Evolutionary conservation across 64 coral and sea anemone genomes (phyloP), one percentile per base, ranked within the genome.

Genomic region (Montipora capricornis): DNA sequence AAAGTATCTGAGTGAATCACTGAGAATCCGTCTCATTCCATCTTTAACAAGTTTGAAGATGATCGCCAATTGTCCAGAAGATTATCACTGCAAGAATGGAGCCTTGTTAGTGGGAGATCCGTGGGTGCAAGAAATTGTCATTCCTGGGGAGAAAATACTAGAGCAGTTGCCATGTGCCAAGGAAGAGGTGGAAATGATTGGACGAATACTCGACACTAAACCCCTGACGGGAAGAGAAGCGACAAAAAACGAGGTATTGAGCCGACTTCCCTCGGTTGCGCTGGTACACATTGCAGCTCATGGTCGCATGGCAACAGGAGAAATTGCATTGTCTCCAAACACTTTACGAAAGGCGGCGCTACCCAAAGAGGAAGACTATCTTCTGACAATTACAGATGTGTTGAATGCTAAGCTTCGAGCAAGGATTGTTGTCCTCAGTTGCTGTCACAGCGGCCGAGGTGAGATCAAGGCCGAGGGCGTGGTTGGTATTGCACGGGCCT

Each of bases 401-500:
- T 44, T 78, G 37, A 20, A 46, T 9, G 44, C 29, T 70, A 47
- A 61, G 77, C 50, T 90, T 8, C 58, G 64, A 19, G 77, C 89
- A 20, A 59, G 66, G 44, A 26, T 90, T 47, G 77, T 80, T 9
- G 89, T 80, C 24, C 77, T 90, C 11, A 81, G 76, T 22, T 90
- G 75, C 61, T 90, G 89, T 70, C 87, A 76, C 50, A 90, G 89
- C 47, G 89, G 76, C 22, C 53, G 76, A 20, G 77, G 77, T 17
- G 58, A 90, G 8, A 81, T 73, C n/a, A 90, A 81, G 16, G 17
- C 89, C 0, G 89, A 90, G 14, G 89, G 89, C 44, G 78, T 90
- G 37, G 78, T 90, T 20, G 89, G 89, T 55, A 79, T 90, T 45
- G 66, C 47, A 24, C 52, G 55, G 10, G 84, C 84, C 3, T 69